Base-by-base conservation (phyloP, 35 echinoderm and acorn worm species). In the Stichopus chloronotus region DNA sequence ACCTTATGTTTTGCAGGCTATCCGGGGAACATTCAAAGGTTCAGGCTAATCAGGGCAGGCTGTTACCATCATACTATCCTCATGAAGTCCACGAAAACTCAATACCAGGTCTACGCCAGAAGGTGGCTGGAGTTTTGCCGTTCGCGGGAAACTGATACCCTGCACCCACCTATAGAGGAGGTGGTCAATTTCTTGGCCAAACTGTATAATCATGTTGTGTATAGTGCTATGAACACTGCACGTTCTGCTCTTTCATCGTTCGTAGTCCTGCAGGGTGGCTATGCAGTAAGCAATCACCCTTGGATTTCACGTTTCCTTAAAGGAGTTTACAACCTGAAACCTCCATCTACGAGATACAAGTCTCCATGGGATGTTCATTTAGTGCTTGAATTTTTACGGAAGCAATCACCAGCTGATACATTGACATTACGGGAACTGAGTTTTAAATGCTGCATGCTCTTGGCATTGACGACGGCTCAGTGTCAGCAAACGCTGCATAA, bases 171-270 rank as follows among this genome's bases (percentile, higher is more conserved):
- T 93, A 63, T 79, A 78, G 56, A 0, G 6, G 52, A 56, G 17
- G 72, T 88, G 9, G 2, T 88, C 17, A 58, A 87, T 65, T 92
- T 82, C 78, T n/a, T 92, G 13, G 7, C 91, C 3, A 4, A 6
- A 7, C 79, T 92, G 53, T 92, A 69, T 57, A 9, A 52, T 19
- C 5, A 69, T 6, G 5, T 92, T 5, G 82, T 65, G 5, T 93
- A 88, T 53, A 93, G 92, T 78, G 92, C 92, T 11, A 12, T 93
- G 52, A 93, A 93, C 63, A 93, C 92, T 24, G 68, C 92, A 7
- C 25, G 92, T 14, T 88, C 83, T 6, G 92, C 92, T 43, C 25
- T 92, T 11, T 84, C 78, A 12, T 60, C 92, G 12, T 86, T 93
- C 56, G 79, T 86, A 56, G 19, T 82, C 9, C 59, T 86, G n/a